Conservation (phyloP, 1,140 invertebrate genomes). For the Melanaphis sacchari region DNA sequence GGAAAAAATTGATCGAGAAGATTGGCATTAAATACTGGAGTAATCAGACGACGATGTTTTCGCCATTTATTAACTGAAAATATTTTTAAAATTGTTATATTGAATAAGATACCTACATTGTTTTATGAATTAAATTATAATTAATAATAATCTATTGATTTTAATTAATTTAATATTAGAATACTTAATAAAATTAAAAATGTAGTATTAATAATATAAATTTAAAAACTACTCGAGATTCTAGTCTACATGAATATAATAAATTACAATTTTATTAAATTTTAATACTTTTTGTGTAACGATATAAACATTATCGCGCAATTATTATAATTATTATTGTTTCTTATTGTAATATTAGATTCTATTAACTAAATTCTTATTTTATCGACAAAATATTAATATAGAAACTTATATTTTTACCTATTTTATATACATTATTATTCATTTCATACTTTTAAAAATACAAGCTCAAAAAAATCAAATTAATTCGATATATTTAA, state of each 20-base stretch:
- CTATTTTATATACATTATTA: neutral
- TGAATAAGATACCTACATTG: no score
- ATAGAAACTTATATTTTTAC: neutral
- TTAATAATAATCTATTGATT: no score
- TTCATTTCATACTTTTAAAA: neutral
- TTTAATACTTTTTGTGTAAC: neutral
- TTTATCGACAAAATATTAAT: neutral
- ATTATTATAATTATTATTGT: neutral
- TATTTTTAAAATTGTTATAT: neutral
- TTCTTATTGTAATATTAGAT: neutral
- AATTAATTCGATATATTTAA: neutral
- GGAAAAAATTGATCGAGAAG: constrained; percentile 68
- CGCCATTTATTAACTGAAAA: neutral
- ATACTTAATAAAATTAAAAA: neutral
- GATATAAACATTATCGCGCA: neutral
- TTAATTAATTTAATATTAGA: neutral
- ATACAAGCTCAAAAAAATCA: neutral
- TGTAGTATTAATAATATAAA: neutral
- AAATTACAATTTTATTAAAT: neutral
- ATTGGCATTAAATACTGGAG: neutral
- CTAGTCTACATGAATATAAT: neutral
- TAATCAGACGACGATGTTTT: neutral
- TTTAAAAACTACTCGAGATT: neutral
- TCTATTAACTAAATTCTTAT: neutral
- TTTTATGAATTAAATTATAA: no score